phyloP scores from a whole-genome alignment of 2,797 vertebrate species.

The Antrozous pallidus region DNA sequence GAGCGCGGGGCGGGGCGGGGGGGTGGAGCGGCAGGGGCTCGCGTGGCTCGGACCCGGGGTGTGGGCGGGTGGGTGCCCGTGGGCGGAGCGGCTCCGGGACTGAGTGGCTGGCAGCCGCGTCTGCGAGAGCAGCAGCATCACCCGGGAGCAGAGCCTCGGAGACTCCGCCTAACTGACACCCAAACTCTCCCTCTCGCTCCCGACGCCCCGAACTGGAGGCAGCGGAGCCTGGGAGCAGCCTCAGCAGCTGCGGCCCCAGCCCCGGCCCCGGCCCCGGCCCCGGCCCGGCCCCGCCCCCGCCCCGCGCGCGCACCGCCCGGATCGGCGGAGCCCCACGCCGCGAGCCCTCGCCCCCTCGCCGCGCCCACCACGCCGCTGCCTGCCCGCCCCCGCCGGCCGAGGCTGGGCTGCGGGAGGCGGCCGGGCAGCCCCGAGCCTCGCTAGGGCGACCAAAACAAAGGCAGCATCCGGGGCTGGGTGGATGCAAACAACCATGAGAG shows the following conservation, averaged over 20 bases:
- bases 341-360: constrained; percentile 64
- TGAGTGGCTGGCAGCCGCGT: constrained; percentile 48
- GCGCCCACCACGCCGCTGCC: constrained; percentile 59
- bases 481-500: constrained; percentile 88
- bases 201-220: constrained; percentile 71
- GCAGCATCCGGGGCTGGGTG: constrained; percentile 82
- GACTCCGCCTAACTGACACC: constrained; percentile 82
- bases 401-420: constrained; percentile 88
- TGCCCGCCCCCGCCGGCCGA: constrained; percentile 75
- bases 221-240: constrained; percentile 29
- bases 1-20: neutral
- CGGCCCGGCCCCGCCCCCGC: constrained; percentile 49
- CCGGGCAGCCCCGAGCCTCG: constrained; percentile 80
- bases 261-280: constrained; percentile 72
- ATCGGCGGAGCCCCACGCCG: constrained; percentile 49
- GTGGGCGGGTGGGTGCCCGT: constrained; percentile 53
- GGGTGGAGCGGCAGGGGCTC: constrained; percentile 64
- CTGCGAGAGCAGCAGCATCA: constrained; percentile 64
- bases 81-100: constrained; percentile 65
- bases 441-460: constrained; percentile 83
- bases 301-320: constrained; percentile 61
- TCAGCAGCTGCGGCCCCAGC: constrained; percentile 62
- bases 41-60: constrained; percentile 63
- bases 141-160: constrained; percentile 61
- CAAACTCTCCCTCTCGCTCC: constrained; percentile 65